phyloP scores from a whole-genome alignment of 2,888 invertebrate genomes.

The Cheilosia grossa region DNA sequence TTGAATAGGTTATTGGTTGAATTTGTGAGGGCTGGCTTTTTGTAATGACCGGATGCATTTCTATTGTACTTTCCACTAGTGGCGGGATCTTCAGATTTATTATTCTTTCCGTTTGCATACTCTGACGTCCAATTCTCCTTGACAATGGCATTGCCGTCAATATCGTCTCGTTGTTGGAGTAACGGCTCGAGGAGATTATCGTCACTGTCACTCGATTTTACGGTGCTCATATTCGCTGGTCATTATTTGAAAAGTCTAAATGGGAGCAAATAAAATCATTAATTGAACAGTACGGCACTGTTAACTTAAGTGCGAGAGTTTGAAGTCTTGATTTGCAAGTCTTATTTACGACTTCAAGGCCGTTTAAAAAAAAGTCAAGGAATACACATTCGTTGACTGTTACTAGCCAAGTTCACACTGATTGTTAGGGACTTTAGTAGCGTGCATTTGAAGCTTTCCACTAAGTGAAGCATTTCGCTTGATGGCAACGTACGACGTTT shows the following conservation, averaged over 20 bases:
- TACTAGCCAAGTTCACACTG: too few relatives aligned
- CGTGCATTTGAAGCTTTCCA: too few relatives aligned
- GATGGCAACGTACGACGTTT: too few relatives aligned
- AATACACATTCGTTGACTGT: too few relatives aligned
- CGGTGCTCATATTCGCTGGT: slow-evolving; percentile 59
- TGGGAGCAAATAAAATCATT: neutral
- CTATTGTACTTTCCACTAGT: slow-evolving; percentile 30
- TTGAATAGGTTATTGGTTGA: slow-evolving; percentile 43
- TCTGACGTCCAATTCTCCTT: slow-evolving; percentile 25
- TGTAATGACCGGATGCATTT: slow-evolving; percentile 26
- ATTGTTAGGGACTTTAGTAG: too few relatives aligned
- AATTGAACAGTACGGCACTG: neutral
- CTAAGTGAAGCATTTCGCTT: too few relatives aligned
- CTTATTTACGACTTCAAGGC: too few relatives aligned
- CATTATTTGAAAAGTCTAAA: slow-evolving; percentile 45
- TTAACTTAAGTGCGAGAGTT: neutral
- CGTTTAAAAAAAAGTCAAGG: too few relatives aligned
- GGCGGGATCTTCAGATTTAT: slow-evolving; percentile 6
- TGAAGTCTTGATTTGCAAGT: too few relatives aligned
- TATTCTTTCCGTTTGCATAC: slow-evolving; percentile 1
- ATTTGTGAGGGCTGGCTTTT: slow-evolving; percentile 17
- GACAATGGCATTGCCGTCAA: slow-evolving; percentile 2
- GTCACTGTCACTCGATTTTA: slow-evolving; percentile 56
- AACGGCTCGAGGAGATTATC: slow-evolving; percentile 54
- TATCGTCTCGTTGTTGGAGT: slow-evolving; percentile 44